Evolutionary conservation across 2,113 vertebrate species (phyloP).

Genomic region (Climacteris rufus): DNA sequence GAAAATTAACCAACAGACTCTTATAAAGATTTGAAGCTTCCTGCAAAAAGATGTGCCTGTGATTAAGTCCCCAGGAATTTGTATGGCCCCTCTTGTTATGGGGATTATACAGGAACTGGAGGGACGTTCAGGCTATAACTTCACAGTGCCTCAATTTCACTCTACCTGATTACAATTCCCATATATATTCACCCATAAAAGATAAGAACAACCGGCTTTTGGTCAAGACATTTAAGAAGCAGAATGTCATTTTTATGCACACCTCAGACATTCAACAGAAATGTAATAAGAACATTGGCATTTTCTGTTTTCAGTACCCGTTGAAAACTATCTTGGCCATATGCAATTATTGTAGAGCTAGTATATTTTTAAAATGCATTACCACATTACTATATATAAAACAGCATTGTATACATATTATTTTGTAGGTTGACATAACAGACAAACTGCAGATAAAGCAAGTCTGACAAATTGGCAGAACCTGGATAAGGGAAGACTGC

Average conservation of each 20-base stretch:
- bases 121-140: not conserved
- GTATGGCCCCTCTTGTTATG: not conserved
- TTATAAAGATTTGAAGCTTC: not conserved
- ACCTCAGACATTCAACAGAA: not conserved
- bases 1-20: not conserved
- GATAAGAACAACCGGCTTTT: not conserved
- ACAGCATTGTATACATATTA: not conserved
- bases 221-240: not conserved
- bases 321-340: not conserved
- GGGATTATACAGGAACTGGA: not conserved
- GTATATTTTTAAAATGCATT: not conserved
- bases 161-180: not conserved
- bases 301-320: not conserved
- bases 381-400: not conserved
- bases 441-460: not conserved
- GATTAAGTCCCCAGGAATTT: not conserved
- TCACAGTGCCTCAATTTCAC: not conserved
- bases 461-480: not conserved
- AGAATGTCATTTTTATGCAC: not conserved
- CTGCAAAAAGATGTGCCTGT: not conserved
- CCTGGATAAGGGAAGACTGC: not conserved
- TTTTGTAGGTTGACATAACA: not conserved
- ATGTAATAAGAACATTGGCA: not conserved
- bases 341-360: not conserved
- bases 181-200: not conserved